phyloP scores from a whole-genome alignment of 2,888 invertebrate species.

The Hypomecis atomaria region DNA sequence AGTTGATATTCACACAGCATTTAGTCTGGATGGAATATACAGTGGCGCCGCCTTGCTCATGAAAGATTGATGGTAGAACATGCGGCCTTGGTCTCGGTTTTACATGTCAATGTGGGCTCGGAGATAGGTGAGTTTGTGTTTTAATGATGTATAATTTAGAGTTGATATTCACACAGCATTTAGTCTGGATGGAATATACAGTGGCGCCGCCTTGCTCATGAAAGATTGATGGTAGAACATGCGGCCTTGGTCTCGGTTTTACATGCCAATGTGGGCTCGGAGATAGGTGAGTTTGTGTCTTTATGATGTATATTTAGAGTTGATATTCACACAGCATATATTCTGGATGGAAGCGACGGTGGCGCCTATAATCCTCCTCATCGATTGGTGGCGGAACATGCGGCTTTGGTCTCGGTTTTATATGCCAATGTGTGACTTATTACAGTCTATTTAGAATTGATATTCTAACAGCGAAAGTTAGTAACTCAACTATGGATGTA shows the following conservation, averaged over 20 bases:
- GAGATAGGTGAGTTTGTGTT: conserved; percentile 88
- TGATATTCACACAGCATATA: conserved; percentile 88
- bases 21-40: conserved; percentile 89
- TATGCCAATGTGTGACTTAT: conserved; percentile 93
- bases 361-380: conserved; percentile 85
- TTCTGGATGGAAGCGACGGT: conserved; percentile 89
- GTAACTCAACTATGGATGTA: conserved; percentile 88
- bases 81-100: conserved; percentile 90
- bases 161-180: background rate
- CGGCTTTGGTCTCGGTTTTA: conserved; percentile 91
- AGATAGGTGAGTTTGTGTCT: conserved; percentile 87
- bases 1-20: conserved; percentile 87
- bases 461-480: conserved; percentile 89
- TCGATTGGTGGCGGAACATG: conserved; percentile 92
- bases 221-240: conserved; percentile 93
- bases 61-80: conserved; percentile 93
- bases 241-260: conserved; percentile 92
- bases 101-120: conserved; percentile 95
- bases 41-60: conserved; percentile 86
- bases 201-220: no score
- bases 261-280: conserved; percentile 95
- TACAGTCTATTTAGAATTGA: no score
- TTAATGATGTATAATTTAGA: background rate
- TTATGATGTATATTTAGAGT: background rate
- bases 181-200: background rate